Conservation (phyloP, 2,113 vertebrate species). For the Indicator indicator region DNA sequence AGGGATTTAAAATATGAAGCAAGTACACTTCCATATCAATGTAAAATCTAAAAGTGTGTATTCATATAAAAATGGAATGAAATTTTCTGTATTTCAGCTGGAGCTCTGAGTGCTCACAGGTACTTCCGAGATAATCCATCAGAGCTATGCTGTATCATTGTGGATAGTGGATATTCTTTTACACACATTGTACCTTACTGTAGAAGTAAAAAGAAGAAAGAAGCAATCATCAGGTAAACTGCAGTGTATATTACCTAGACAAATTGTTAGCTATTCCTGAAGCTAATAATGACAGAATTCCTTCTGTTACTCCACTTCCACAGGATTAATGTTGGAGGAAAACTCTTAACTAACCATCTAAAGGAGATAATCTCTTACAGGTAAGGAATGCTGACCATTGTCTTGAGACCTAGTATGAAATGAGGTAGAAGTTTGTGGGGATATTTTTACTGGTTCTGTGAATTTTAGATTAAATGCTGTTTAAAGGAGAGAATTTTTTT, state of each 20-base stretch:
- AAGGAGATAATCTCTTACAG: conserved; percentile 99
- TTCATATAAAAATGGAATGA: neutral
- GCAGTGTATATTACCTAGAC: neutral
- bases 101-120: conserved; percentile 90
- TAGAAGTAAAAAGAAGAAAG: conserved; percentile 94
- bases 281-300: conserved; percentile 14
- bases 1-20: neutral
- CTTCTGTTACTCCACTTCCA: conserved; percentile 16
- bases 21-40: neutral
- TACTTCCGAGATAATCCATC: conserved; percentile 91
- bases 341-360: conserved; percentile 96
- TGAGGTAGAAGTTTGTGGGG: neutral
- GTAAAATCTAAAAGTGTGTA: neutral
- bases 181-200: conserved; percentile 95
- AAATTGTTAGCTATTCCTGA: neutral
- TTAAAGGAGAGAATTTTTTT: neutral
- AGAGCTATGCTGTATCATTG: conserved; percentile 92
- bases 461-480: neutral
- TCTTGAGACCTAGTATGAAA: neutral
- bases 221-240: conserved; percentile 91
- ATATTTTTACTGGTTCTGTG: neutral
- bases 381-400: conserved; percentile 68
- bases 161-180: conserved; percentile 97
- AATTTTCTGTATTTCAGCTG: conserved; percentile 79
- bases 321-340: conserved; percentile 97